Conservation (phyloP, 2,888 invertebrate species). For the Euzophera pinguis region DNA sequence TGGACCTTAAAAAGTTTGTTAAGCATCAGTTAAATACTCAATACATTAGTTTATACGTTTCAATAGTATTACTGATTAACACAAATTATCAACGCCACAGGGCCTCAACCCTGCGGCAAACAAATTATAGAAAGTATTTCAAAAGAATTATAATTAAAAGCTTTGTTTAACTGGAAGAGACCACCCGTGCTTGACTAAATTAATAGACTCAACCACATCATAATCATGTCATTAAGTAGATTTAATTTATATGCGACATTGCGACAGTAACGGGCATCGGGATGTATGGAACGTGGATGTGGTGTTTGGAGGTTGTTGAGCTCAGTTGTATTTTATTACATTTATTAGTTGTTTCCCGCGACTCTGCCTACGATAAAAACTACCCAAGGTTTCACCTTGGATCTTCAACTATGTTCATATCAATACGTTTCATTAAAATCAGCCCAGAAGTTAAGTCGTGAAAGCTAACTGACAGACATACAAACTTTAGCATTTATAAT, state of each 20-base stretch:
- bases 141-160: neutral
- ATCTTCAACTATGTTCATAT: too few relatives aligned
- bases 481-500: too few relatives aligned
- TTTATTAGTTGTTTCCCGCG: too few relatives aligned
- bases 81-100: constrained; percentile 4
- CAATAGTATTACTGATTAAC: neutral
- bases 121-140: neutral
- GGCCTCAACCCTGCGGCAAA: neutral
- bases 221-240: constrained; percentile 66
- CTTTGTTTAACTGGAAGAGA: constrained; percentile 23
- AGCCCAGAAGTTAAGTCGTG: too few relatives aligned
- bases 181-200: constrained; percentile 43
- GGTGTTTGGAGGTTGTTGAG: constrained; percentile 16
- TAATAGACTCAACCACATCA: constrained; percentile 54
- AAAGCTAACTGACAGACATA: too few relatives aligned
- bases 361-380: too few relatives aligned
- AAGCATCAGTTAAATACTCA: neutral
- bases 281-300: constrained; percentile 25
- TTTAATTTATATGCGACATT: constrained; percentile 58
- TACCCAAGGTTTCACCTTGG: too few relatives aligned
- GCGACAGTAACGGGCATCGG: constrained; percentile 40
- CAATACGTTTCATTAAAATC: too few relatives aligned
- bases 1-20: too few relatives aligned
- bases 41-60: neutral
- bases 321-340: neutral